Conservation (phyloP, 2,888 invertebrate genomes). For the Gymnoscelis rufifasciata region DNA sequence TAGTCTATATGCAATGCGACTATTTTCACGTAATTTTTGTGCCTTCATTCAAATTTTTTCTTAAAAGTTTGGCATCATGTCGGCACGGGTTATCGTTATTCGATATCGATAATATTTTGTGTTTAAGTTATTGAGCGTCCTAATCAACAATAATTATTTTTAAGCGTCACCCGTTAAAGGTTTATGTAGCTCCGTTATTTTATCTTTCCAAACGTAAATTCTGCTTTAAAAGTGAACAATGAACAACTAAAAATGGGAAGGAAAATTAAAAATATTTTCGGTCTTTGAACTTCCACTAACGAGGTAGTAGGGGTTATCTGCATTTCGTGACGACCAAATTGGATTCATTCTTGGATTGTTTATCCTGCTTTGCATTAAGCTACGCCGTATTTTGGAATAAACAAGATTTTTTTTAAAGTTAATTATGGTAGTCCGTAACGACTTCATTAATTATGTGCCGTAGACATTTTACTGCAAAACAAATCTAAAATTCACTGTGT, state of each 20-base stretch:
- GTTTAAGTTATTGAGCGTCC: too few species aligned
- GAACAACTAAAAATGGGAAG: conserved; percentile 18
- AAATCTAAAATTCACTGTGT: neutral
- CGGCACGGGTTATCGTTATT: too few species aligned
- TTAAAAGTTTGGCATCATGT: too few species aligned
- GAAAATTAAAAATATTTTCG: conserved; percentile 25
- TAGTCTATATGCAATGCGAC: too few species aligned
- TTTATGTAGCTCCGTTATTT: too few species aligned
- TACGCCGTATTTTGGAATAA: conserved; percentile 11
- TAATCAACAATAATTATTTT: too few species aligned
- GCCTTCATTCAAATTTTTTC: too few species aligned
- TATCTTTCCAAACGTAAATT: conserved; percentile 19
- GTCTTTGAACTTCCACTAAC: conserved; percentile 23
- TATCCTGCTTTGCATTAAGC: conserved; percentile 19
- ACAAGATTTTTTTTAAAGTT: conserved; percentile 5
- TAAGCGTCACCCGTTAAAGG: too few species aligned
- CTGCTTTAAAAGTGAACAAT: conserved; percentile 20
- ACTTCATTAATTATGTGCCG: too few species aligned
- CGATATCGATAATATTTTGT: too few species aligned
- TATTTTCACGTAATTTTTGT: too few species aligned
- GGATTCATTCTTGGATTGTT: conserved; percentile 21
- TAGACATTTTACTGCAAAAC: too few species aligned
- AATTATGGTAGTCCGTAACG: neutral
- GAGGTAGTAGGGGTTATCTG: conserved; percentile 21
- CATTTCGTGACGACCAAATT: conserved; percentile 21